A percentile compares a stretch with the other conserved stretches of the same genome.
These are phyloP conservation scores for Xylocopa sonorina DNA, from an alignment of 1,140 invertebrate species.

Conservation along the genomic window DNA sequence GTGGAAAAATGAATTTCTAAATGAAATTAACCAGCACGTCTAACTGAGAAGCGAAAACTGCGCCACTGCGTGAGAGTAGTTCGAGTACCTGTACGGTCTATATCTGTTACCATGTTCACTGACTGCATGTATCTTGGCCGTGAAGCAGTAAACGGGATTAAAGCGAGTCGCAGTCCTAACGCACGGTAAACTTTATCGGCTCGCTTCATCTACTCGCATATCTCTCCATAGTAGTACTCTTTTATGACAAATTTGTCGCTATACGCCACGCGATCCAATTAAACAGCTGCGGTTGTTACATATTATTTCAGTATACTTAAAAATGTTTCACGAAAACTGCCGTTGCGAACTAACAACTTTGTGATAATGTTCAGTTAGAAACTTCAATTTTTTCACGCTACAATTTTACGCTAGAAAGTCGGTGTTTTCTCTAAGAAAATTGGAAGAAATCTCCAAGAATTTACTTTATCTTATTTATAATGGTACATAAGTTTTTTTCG, in stretches of 20 bases:
- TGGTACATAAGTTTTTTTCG: too few species aligned
- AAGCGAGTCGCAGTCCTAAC: constrained; percentile 35
- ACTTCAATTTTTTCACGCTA: background rate
- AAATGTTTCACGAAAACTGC: background rate
- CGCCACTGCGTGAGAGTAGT: constrained; percentile 43
- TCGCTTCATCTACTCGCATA: constrained; percentile 8
- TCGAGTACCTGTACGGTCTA: constrained; percentile 41
- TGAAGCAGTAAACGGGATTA: constrained; percentile 50
- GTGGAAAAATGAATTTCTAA: constrained; percentile 14
- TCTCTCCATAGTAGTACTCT: background rate
- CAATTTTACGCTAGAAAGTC: background rate
- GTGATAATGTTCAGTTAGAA: background rate
- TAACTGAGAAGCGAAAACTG: background rate
- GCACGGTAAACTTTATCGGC: constrained; percentile 37
- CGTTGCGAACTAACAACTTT: background rate
- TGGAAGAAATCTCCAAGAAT: background rate
- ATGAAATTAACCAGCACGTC: background rate
- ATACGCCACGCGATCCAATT: background rate
- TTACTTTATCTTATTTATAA: background rate
- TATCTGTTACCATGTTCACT: constrained; percentile 33
- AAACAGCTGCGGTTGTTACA: background rate
- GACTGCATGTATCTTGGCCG: constrained; percentile 42
- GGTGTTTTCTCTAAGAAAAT: background rate
- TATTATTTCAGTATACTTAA: background rate
- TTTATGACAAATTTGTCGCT: constrained; percentile 11